Conservation (phyloP, 2,113 vertebrate species). For the Cebus imitator region DNA sequence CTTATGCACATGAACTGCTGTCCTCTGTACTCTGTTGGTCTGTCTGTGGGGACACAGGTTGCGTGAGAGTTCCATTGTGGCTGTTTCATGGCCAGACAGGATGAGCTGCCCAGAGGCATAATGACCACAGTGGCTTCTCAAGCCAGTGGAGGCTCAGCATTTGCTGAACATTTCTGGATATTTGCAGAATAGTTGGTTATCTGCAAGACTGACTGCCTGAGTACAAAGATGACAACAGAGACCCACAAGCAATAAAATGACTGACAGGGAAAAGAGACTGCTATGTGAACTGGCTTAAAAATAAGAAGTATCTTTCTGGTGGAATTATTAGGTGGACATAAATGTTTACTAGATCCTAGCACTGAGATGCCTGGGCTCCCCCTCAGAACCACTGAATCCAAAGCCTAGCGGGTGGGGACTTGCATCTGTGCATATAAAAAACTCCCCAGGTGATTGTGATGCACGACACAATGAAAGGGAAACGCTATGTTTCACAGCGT, state of each 20-base stretch:
- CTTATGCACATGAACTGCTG: neutral
- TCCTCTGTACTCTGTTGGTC: neutral
- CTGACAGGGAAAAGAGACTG: neutral
- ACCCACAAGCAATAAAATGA: neutral
- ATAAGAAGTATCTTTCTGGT: neutral
- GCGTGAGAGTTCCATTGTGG: neutral
- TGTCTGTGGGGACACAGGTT: neutral
- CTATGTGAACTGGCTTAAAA: constrained; percentile 2
- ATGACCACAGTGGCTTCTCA: neutral
- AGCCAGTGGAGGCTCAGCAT: neutral
- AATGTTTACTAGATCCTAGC: neutral
- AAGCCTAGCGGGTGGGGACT: neutral
- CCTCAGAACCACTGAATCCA: neutral
- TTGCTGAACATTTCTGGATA: neutral
- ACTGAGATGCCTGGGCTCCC: neutral
- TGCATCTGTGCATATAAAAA: neutral
- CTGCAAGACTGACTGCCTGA: neutral
- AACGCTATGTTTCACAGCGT: neutral
- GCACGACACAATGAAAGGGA: neutral
- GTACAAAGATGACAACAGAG: neutral
- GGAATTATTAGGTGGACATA: neutral
- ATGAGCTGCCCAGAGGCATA: neutral
- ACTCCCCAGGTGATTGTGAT: neutral
- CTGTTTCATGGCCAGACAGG: neutral
- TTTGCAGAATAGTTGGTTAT: neutral